phyloP scores from a whole-genome alignment of 2,888 invertebrate species.

The Agrilus mali region DNA sequence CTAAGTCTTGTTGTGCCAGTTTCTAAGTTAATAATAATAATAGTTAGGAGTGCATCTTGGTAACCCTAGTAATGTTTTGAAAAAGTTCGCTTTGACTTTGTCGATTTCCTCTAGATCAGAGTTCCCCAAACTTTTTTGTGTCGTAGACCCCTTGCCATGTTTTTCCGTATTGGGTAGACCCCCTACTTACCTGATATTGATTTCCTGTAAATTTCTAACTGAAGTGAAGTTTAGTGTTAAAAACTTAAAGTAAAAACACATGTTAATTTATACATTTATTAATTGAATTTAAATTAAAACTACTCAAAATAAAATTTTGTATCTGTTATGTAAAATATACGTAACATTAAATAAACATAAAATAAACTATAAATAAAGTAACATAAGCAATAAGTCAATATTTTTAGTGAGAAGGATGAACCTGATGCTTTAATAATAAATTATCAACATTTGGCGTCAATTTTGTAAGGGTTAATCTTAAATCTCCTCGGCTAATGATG shows the following conservation, averaged over 20 bases:
- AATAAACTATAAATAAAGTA: constrained; percentile 11
- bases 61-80: too few species aligned
- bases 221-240: constrained; percentile 4
- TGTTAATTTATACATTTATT: too few species aligned
- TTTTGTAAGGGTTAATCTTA: constrained; percentile 17
- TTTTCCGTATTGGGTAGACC: too few species aligned
- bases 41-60: too few species aligned
- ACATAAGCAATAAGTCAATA: constrained; percentile 12
- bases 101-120: too few species aligned
- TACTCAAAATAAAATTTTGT: too few species aligned
- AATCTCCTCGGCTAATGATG: constrained; percentile 15
- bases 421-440: constrained; percentile 16
- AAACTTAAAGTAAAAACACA: too few species aligned
- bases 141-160: constrained; percentile 7
- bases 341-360: constrained; percentile 10
- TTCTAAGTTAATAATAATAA: too few species aligned
- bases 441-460: constrained; percentile 17
- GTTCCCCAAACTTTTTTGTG: constrained; percentile 10
- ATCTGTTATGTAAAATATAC: constrained; percentile 9
- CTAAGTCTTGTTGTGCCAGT: too few species aligned
- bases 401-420: constrained; percentile 16
- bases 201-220: constrained; percentile 4
- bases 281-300: too few species aligned
- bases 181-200: constrained; percentile 7
- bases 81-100: too few species aligned